These are phyloP conservation scores for Psophia crepitans DNA, from an alignment of 2,113 vertebrate species.

Conservation along the genomic window DNA sequence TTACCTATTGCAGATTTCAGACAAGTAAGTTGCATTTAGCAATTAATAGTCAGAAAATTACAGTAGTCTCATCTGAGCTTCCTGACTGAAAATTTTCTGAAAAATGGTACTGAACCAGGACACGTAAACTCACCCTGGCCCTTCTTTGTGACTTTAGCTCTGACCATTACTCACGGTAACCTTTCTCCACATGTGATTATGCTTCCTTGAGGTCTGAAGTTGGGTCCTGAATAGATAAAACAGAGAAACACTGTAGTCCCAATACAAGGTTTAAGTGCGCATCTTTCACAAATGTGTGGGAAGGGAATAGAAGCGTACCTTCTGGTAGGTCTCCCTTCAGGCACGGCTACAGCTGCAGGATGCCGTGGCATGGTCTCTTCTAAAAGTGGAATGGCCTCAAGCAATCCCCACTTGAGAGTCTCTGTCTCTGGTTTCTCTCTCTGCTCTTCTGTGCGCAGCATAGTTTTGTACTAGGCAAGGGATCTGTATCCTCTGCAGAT, in stretches of 20 bases:
- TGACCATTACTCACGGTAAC: background rate
- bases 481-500: background rate
- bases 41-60: background rate
- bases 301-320: background rate
- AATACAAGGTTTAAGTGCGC: rapidly evolving
- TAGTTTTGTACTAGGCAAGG: background rate
- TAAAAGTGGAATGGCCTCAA: background rate
- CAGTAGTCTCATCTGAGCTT: background rate
- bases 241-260: background rate
- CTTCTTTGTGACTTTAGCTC: background rate
- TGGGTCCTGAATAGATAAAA: background rate
- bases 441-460: background rate
- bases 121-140: background rate
- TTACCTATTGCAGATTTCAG: slow-evolving; percentile 67
- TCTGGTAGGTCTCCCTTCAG: background rate
- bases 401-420: background rate
- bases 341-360: background rate
- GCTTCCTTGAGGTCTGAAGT: background rate
- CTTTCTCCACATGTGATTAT: background rate
- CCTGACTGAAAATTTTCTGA: background rate
- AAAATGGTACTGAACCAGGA: background rate
- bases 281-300: background rate
- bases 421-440: background rate
- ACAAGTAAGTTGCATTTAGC: slow-evolving; percentile 50
- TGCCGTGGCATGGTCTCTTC: background rate